Evolutionary conservation across 2,888 invertebrate species (phyloP).

Genomic region (Nomada fabriciana): DNA sequence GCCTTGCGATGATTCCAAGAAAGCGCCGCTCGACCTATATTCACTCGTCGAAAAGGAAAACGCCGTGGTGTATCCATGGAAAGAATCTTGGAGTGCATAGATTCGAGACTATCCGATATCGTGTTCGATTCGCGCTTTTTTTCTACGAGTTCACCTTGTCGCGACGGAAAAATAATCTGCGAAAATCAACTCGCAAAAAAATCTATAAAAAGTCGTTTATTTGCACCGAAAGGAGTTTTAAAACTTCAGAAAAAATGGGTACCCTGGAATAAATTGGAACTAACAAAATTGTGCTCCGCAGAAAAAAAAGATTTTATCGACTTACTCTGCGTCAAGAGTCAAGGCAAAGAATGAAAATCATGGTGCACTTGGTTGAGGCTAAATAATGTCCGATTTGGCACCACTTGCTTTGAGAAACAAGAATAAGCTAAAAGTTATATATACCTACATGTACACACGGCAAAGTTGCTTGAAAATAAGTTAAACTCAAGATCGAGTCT

Average conservation of each 20-base stretch:
- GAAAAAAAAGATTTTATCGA: too few species aligned
- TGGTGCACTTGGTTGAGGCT: background rate
- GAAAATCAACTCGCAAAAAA: too few species aligned
- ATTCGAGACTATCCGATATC: conserved; percentile 5
- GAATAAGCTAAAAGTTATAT: conserved; percentile 12
- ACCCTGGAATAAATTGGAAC: too few species aligned
- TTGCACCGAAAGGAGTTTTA: too few species aligned
- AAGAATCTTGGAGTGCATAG: background rate
- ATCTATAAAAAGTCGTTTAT: too few species aligned
- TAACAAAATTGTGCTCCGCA: too few species aligned
- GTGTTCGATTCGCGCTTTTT: background rate
- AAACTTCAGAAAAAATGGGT: too few species aligned
- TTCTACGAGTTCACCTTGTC: background rate
- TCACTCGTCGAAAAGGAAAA: conserved; percentile 51
- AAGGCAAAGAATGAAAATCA: too few species aligned
- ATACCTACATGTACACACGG: too few species aligned
- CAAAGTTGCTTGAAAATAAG: background rate
- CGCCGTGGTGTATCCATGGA: conserved; percentile 50
- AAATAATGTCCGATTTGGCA: conserved; percentile 21
- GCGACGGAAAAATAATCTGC: too few species aligned
- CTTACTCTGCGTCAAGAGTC: too few species aligned
- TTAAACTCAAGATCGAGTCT: too few species aligned
- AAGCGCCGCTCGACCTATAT: conserved; percentile 66
- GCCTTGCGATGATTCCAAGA: conserved; percentile 59
- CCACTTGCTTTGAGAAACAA: background rate